Conservation (phyloP, 2,888 invertebrate species). For the Liposcelis brunnea region DNA sequence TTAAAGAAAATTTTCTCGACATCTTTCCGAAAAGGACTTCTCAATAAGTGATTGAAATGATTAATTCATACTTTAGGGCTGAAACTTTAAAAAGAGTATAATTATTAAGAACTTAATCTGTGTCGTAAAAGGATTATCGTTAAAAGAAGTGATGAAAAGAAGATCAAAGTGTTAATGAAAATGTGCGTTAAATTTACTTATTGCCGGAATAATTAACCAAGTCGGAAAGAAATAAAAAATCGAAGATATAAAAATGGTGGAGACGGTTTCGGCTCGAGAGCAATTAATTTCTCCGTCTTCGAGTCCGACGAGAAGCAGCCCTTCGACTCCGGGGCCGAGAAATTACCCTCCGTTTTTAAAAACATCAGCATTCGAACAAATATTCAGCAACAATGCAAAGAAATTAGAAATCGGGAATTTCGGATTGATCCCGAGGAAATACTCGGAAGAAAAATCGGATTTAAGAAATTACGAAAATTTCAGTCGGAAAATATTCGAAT, state of each 20-base stretch:
- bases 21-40: no score
- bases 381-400: not conserved
- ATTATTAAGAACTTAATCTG: no score
- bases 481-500: no score
- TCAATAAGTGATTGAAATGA: no score
- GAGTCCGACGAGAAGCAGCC: constrained; percentile 2
- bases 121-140: no score
- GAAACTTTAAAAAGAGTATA: no score
- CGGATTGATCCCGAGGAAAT: not conserved
- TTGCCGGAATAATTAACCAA: no score
- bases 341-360: not conserved
- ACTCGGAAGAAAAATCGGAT: not conserved
- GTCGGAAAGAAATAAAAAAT: no score
- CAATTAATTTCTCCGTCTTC: not conserved
- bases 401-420: not conserved
- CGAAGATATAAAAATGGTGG: constrained; percentile 1
- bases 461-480: no score
- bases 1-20: no score
- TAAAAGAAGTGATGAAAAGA: not conserved
- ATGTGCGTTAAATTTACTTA: not conserved
- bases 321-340: not conserved
- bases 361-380: constrained; percentile 4
- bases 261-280: not conserved
- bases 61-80: no score
- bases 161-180: not conserved